Evolutionary conservation across 2,888 invertebrate species (phyloP).

Genomic region (Drosophila niveifrons): DNA sequence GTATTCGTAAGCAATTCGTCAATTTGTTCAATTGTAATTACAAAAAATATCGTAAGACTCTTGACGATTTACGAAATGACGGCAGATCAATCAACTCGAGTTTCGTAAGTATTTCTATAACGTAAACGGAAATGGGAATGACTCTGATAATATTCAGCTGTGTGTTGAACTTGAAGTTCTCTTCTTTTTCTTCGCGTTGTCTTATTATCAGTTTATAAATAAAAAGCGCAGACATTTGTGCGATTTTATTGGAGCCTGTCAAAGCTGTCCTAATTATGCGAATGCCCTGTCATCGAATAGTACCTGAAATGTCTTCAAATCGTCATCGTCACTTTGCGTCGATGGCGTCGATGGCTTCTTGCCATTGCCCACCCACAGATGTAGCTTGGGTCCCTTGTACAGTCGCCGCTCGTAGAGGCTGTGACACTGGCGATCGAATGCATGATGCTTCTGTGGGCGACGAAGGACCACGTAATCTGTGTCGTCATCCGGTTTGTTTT

Average conservation of each 20-base stretch:
- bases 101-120: slow-evolving; percentile 16
- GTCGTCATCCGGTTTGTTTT: slow-evolving; percentile 37
- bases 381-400: slow-evolving; percentile 79
- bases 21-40: slow-evolving; percentile 8
- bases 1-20: background rate
- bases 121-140: slow-evolving; percentile 7
- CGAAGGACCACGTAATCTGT: slow-evolving; percentile 60
- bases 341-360: slow-evolving; percentile 34
- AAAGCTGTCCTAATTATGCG: slow-evolving; percentile 39
- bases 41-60: background rate
- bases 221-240: slow-evolving; percentile 9
- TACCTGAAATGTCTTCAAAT: slow-evolving; percentile 66
- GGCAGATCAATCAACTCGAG: slow-evolving; percentile 37
- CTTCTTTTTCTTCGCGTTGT: slow-evolving; percentile 12
- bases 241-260: slow-evolving; percentile 29
- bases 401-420: slow-evolving; percentile 80
- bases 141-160: slow-evolving; percentile 16
- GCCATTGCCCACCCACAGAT: slow-evolving; percentile 65
- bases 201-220: slow-evolving; percentile 43
- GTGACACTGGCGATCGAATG: slow-evolving; percentile 46
- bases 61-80: slow-evolving; percentile 10
- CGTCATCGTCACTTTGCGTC: slow-evolving; percentile 54
- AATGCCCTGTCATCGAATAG: slow-evolving; percentile 2
- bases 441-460: slow-evolving; percentile 45
- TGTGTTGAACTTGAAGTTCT: slow-evolving; percentile 6